phyloP scores from a whole-genome alignment of 2,113 vertebrate genomes.

The Daubentonia madagascariensis region DNA sequence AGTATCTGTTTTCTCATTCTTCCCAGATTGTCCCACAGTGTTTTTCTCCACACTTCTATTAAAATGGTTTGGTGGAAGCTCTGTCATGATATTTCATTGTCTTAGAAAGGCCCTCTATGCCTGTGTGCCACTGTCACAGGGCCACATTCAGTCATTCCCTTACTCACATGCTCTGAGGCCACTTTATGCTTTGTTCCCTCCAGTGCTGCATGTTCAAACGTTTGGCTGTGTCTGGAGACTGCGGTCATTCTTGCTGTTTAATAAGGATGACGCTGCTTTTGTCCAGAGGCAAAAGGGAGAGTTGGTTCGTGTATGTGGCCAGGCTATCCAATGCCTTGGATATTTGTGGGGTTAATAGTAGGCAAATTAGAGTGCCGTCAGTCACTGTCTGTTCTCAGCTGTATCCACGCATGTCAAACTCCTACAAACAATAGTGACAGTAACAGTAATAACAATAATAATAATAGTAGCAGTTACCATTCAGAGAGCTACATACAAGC shows the following conservation, averaged over 20 bases:
- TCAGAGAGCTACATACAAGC: not conserved
- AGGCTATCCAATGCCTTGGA: not conserved
- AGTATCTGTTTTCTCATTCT: not conserved
- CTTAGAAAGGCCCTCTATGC: not conserved
- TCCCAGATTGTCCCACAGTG: not conserved
- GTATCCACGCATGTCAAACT: fast-evolving
- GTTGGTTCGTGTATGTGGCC: not conserved
- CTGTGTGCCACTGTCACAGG: not conserved
- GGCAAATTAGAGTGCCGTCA: not conserved
- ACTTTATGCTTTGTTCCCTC: not conserved
- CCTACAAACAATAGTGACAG: too few relatives aligned
- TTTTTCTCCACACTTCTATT: not conserved
- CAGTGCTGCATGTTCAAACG: not conserved
- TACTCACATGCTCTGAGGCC: fast-evolving
- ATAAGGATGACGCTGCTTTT: not conserved
- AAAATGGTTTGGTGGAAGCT: not conserved
- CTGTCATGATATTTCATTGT: fast-evolving
- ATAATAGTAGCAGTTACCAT: not conserved
- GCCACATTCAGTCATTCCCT: not conserved
- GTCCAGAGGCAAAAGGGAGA: not conserved
- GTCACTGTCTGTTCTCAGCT: not conserved
- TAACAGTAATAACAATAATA: not conserved
- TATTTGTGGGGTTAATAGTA: not conserved
- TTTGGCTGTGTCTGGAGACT: not conserved
- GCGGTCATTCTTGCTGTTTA: not conserved